phyloP scores from a whole-genome alignment of 2,888 invertebrate genomes.

The Trissolcus brochymenae region DNA sequence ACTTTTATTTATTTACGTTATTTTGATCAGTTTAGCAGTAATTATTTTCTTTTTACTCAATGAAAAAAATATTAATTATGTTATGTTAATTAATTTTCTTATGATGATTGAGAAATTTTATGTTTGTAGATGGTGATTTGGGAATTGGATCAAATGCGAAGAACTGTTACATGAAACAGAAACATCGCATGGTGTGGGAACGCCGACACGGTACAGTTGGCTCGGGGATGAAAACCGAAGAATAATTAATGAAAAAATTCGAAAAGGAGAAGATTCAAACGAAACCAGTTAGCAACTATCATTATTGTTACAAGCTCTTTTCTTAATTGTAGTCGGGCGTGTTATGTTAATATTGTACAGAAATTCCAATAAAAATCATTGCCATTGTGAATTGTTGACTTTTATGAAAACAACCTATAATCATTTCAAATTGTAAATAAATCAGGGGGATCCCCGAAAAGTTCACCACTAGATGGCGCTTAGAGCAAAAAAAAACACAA shows the following conservation, averaged over 20 bases:
- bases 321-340: slow-evolving; percentile 39
- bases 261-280: neutral
- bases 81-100: too few relatives aligned
- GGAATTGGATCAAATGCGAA: slow-evolving; percentile 85
- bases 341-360: slow-evolving; percentile 49
- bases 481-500: neutral
- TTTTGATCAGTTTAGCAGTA: neutral
- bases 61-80: too few relatives aligned
- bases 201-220: slow-evolving; percentile 90
- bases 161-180: slow-evolving; percentile 96
- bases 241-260: neutral
- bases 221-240: slow-evolving; percentile 78
- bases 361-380: slow-evolving; percentile 28
- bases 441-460: too few relatives aligned
- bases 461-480: too few relatives aligned
- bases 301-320: slow-evolving; percentile 18
- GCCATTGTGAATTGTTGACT: too few relatives aligned
- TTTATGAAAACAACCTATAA: too few relatives aligned
- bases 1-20: neutral
- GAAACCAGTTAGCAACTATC: slow-evolving; percentile 23
- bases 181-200: slow-evolving; percentile 98
- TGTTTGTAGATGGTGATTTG: slow-evolving; percentile 92
- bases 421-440: too few relatives aligned
- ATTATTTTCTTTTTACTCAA: neutral
- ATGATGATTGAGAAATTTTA: neutral